Percentiles rank a stretch among this genome's conserved stretches.
Conservation (phyloP, 2,888 invertebrate genomes). For the Amitus sp. region DNA sequence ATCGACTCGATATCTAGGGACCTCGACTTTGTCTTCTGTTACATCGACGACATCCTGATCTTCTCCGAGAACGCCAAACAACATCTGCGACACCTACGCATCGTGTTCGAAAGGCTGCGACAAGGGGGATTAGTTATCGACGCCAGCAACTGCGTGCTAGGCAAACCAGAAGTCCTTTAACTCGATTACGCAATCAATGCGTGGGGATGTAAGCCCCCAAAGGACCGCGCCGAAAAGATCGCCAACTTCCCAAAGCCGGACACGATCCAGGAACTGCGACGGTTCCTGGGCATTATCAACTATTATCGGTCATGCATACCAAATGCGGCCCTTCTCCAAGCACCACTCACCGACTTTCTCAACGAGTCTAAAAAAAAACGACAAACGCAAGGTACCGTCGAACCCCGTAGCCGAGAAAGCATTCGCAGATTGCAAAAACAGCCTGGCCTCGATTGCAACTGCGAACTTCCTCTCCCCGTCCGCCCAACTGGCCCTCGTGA, state of each 20-base stretch:
- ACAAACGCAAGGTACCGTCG: slow-evolving; percentile 17
- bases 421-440: slow-evolving; percentile 9
- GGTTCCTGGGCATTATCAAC: slow-evolving; percentile 18
- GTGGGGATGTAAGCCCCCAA: not conserved
- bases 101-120: not conserved
- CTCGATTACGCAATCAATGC: not conserved
- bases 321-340: slow-evolving; percentile 12
- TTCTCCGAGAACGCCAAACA: not conserved
- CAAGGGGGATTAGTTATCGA: not conserved
- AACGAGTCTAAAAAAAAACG: slow-evolving; percentile 21
- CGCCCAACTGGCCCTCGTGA: slow-evolving; percentile 4
- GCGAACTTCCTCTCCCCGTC: not conserved
- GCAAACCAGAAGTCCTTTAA: not conserved
- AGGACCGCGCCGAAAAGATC: not conserved
- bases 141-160: not conserved
- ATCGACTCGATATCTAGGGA: too few species aligned
- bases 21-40: not conserved
- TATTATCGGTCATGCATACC: slow-evolving; percentile 19
- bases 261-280: slow-evolving; percentile 10
- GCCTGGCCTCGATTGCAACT: slow-evolving; percentile 2
- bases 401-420: slow-evolving; percentile 4
- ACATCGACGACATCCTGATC: not conserved
- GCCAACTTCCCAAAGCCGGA: not conserved
- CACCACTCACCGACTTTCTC: slow-evolving; percentile 15
- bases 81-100: not conserved